phyloP scores from a whole-genome alignment of 2,797 vertebrate genomes.

The Numenius phaeopus region DNA sequence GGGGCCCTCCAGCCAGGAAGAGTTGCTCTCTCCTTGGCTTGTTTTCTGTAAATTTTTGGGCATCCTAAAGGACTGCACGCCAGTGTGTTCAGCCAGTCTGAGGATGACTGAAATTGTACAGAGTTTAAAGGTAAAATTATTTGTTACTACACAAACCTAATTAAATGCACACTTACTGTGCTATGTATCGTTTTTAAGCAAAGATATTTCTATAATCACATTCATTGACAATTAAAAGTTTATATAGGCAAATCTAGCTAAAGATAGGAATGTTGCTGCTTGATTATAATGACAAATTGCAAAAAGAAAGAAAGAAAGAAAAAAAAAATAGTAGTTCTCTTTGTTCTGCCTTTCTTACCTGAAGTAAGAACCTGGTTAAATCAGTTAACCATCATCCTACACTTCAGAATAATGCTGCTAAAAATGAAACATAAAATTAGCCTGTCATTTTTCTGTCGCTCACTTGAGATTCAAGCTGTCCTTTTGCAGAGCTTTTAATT shows the following conservation, averaged over 20 bases:
- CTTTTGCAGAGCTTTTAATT: conserved; percentile 43
- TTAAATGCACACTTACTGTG: background rate
- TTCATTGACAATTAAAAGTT: background rate
- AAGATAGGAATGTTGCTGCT: background rate
- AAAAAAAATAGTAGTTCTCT: background rate
- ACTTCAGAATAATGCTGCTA: conserved; percentile 65
- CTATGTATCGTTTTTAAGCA: background rate
- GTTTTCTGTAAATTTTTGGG: background rate
- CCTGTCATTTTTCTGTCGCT: conserved; percentile 56
- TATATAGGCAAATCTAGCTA: background rate
- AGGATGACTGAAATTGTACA: rapidly evolving
- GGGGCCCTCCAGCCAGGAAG: background rate
- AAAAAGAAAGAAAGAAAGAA: background rate
- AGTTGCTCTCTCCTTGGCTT: background rate
- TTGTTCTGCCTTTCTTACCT: conserved; percentile 44
- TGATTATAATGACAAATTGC: background rate
- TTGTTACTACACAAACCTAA: background rate
- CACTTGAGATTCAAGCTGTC: conserved; percentile 31
- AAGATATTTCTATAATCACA: background rate
- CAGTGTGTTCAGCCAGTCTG: background rate
- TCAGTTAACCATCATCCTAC: conserved; percentile 62
- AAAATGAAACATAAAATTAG: conserved; percentile 72
- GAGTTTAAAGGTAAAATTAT: background rate
- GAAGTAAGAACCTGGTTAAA: conserved; percentile 44
- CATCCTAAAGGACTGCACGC: background rate